phyloP scores from a whole-genome alignment of 2,797 vertebrate genomes.

The Holocentrus rufus region DNA sequence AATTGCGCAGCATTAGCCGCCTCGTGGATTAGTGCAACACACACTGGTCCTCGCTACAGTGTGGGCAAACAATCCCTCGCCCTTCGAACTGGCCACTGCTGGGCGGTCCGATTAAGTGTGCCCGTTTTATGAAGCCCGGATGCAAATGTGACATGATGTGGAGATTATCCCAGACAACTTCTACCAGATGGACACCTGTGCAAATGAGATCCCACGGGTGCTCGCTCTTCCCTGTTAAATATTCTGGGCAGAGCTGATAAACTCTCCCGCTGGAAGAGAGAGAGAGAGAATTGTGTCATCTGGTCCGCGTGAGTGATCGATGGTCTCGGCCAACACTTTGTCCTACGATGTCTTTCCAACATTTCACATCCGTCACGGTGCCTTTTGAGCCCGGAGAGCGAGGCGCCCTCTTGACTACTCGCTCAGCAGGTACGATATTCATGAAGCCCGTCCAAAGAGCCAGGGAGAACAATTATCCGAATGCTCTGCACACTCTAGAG shows the following conservation, averaged over 20 bases:
- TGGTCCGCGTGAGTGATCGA: constrained; percentile 75
- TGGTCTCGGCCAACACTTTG: constrained; percentile 70
- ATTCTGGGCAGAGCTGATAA: constrained; percentile 77
- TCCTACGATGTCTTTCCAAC: constrained; percentile 74
- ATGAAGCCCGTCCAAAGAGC: constrained; percentile 29
- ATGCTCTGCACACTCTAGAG: constrained; percentile 23
- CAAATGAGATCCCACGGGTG: constrained; percentile 81
- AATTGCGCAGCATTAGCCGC: constrained; percentile 77
- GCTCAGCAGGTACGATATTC: constrained; percentile 45
- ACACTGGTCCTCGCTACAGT: constrained; percentile 61
- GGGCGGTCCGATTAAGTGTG: constrained; percentile 33
- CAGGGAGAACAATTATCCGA: constrained; percentile 26
- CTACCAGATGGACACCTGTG: constrained; percentile 83
- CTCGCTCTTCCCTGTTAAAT: constrained; percentile 72
- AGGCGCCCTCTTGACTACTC: constrained; percentile 44
- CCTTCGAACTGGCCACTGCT: constrained; percentile 33
- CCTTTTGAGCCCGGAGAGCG: constrained; percentile 52
- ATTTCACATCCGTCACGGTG: constrained; percentile 64
- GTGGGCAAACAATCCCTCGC: constrained; percentile 63
- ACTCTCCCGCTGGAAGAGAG: constrained; percentile 51
- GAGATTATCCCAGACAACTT: constrained; percentile 80
- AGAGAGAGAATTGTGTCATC: constrained; percentile 70
- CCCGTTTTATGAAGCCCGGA: constrained; percentile 56
- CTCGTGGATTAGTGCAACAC: constrained; percentile 73
- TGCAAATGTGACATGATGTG: constrained; percentile 81